Conservation (phyloP, 1,140 invertebrate species). For the Procambarus virginalis region DNA sequence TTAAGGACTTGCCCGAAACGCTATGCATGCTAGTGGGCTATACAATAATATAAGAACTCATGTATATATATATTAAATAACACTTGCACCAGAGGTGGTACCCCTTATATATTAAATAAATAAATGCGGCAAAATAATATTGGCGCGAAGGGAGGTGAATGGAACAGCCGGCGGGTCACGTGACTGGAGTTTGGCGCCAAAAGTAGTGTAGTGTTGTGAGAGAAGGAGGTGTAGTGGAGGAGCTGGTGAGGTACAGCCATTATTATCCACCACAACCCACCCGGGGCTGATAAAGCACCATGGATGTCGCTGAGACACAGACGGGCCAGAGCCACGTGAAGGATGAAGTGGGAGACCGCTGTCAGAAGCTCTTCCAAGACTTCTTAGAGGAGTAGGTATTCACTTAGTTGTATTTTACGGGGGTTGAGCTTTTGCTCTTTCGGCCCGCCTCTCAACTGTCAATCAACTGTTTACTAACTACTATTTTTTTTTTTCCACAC, state of each 20-base stretch:
- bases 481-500: too few relatives aligned
- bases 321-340: neutral
- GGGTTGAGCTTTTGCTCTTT: too few relatives aligned
- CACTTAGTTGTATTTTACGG: too few relatives aligned
- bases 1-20: too few relatives aligned
- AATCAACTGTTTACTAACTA: too few relatives aligned
- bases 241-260: neutral
- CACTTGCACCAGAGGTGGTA: too few relatives aligned
- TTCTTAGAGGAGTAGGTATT: constrained; percentile 6
- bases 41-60: too few relatives aligned
- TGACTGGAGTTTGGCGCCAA: neutral
- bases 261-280: neutral
- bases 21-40: too few relatives aligned
- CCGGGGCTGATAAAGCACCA: neutral
- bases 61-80: too few relatives aligned
- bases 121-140: neutral
- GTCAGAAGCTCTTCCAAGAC: constrained; percentile 9
- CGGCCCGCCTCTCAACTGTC: too few relatives aligned
- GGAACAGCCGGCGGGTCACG: neutral
- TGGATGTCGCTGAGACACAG: neutral
- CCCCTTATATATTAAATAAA: neutral
- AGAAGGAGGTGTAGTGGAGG: neutral
- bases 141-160: neutral
- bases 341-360: neutral
- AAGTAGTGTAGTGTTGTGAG: neutral